Base-by-base conservation (phyloP, 2,113 vertebrate species). In the Ophthalmolycus amberensis region DNA sequence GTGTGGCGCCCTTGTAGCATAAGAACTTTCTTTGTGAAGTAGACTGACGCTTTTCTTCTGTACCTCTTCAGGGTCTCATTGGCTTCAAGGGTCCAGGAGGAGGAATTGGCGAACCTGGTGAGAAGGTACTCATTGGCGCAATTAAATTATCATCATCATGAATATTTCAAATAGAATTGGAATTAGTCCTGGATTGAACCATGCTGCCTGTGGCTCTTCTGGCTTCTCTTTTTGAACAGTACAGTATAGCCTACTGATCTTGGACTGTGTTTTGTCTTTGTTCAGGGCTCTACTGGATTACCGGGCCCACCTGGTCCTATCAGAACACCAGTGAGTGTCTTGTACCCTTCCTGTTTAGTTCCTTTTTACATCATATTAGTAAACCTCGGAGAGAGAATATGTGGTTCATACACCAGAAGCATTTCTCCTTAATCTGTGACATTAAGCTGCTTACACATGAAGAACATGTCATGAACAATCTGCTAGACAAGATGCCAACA, bases 271-370 rank as follows among this genome's bases (percentile, higher is more conserved):
- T 72, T 70, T 48, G 25, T 84, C 50, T 75, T 50, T 73, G 14
- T 83, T 1, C 44, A 98, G 97, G 97, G 97, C 3, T 72, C 86
- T 59, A 90, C 90, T 80, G 97, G 97, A 50, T 84, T 90, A 38
- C 89, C 83, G 0, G 96, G 97, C 9, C 89, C 84, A 18, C 89
- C 91, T 14, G 96, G 97, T 25, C 75, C 88, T 48, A 69, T 93
- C 3, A 96, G 97, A 4, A 62, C 83, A 38, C 94, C 90, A 18
- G 97, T 97, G 93, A 96, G 95, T 94, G 12, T 63, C 14, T 63
- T 62, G 0, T 58, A 46, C 58, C 29, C 11, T 29, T 7, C 16
- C 3, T 9, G 6, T 48, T 58, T 12, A 20, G 16, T 44, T 46
- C 3, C 6, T 75, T 64, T 56, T 63, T 10, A 72, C 42, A 75